Evolutionary conservation across 2,113 vertebrate genomes (phyloP).

Genomic region (Orthonyx spaldingii): DNA sequence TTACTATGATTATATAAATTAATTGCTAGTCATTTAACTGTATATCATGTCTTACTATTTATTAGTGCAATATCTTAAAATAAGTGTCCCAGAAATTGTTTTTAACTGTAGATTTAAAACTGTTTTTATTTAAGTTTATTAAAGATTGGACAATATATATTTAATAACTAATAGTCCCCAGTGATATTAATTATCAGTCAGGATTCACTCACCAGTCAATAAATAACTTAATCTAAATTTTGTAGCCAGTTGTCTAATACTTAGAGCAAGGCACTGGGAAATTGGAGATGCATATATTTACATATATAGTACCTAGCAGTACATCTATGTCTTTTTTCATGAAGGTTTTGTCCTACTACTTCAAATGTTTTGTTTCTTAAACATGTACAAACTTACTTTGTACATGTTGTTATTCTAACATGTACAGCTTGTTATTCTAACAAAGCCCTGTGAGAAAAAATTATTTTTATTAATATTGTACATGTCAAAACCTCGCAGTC

Average conservation of each 20-base stretch:
- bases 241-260: neutral
- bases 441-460: neutral
- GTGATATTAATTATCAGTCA: neutral
- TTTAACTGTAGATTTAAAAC: neutral
- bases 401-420: too few species aligned
- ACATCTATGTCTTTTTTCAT: accelerated
- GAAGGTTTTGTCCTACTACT: neutral
- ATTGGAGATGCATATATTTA: neutral
- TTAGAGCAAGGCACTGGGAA: neutral
- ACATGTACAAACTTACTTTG: neutral
- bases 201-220: neutral
- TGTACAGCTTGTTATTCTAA: neutral
- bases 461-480: neutral
- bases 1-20: neutral
- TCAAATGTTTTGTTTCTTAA: neutral
- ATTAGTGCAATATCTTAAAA: neutral
- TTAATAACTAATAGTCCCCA: neutral
- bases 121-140: neutral
- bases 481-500: neutral
- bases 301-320: neutral
- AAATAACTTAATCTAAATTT: neutral
- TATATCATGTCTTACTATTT: neutral
- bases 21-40: neutral
- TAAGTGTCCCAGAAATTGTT: neutral
- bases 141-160: neutral